Percentiles rank a stretch among this genome's conserved stretches.
Conservation (phyloP, 2,888 invertebrate genomes). For the Cephus rjabovi region DNA sequence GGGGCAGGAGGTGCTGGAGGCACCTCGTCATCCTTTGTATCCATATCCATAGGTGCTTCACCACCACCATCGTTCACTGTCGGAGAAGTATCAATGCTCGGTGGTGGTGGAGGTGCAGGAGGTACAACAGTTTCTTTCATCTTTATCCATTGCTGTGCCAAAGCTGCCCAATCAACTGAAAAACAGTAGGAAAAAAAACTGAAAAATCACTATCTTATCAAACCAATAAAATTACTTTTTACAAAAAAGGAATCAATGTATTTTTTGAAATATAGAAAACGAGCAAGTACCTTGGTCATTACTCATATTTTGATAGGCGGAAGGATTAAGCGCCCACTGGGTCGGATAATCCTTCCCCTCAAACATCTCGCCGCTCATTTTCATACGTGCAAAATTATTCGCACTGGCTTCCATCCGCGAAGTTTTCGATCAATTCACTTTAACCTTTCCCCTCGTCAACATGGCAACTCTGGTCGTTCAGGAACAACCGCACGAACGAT, state of each 20-base stretch:
- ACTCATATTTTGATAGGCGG: slow-evolving; percentile 84
- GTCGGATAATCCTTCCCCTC: slow-evolving; percentile 76
- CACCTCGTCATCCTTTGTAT: slow-evolving; percentile 74
- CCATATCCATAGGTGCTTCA: slow-evolving; percentile 90
- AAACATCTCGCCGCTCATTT: slow-evolving; percentile 65
- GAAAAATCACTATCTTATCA: background rate
- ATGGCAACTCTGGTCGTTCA: slow-evolving; percentile 7
- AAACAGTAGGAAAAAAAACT: slow-evolving; percentile 30
- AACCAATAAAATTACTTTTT: slow-evolving; percentile 12
- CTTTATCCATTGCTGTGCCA: slow-evolving; percentile 98
- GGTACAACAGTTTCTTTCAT: slow-evolving; percentile 85
- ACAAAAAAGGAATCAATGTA: background rate
- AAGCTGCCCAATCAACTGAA: slow-evolving; percentile 93
- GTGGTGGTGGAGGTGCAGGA: slow-evolving; percentile 73
- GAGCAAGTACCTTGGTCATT: slow-evolving; percentile 75
- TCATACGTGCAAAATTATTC: slow-evolving; percentile 36
- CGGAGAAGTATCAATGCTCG: slow-evolving; percentile 46
- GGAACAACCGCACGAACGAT: background rate
- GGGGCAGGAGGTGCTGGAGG: slow-evolving; percentile 65
- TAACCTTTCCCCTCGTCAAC: slow-evolving; percentile 8
- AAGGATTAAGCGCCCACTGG: slow-evolving; percentile 86
- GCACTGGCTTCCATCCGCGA: background rate
- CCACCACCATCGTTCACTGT: slow-evolving; percentile 75
- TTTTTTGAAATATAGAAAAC: background rate
- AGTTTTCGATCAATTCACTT: background rate